A percentile compares a stretch with the other conserved stretches of the same genome.
Conservation (phyloP, 2,113 vertebrate species). For the Malurus cyaneus region DNA sequence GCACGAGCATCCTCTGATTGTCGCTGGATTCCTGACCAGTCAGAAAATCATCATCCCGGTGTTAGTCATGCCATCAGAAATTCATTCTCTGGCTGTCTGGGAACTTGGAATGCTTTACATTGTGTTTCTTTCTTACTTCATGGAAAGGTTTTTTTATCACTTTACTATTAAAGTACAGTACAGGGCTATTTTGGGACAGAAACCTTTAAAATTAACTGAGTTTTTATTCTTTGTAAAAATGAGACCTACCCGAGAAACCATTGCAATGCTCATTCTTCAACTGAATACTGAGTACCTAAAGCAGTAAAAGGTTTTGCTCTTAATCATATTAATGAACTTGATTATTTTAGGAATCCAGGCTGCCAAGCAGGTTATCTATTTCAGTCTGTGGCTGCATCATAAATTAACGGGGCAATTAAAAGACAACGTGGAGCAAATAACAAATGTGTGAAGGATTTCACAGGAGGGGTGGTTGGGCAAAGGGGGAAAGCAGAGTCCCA, state of each 20-base stretch:
- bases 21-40: background rate
- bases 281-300: background rate
- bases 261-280: background rate
- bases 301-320: background rate
- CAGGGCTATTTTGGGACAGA: conserved; percentile 21
- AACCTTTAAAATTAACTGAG: conserved; percentile 14
- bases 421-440: background rate
- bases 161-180: conserved; percentile 21
- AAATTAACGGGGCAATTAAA: conserved; percentile 10
- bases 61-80: conserved; percentile 25
- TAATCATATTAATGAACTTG: conserved; percentile 31
- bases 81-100: background rate
- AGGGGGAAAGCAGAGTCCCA: background rate
- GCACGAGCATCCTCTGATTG: background rate
- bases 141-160: background rate
- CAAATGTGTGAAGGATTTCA: background rate
- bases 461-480: background rate
- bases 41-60: background rate
- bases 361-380: conserved; percentile 48
- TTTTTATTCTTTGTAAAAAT: background rate
- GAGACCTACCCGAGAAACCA: background rate
- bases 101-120: background rate
- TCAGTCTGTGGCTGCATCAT: background rate
- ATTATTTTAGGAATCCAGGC: conserved; percentile 27
- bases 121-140: conserved; percentile 20